phyloP scores from a whole-genome alignment of 2,113 vertebrate genomes.

The Prietella phreatophila region DNA sequence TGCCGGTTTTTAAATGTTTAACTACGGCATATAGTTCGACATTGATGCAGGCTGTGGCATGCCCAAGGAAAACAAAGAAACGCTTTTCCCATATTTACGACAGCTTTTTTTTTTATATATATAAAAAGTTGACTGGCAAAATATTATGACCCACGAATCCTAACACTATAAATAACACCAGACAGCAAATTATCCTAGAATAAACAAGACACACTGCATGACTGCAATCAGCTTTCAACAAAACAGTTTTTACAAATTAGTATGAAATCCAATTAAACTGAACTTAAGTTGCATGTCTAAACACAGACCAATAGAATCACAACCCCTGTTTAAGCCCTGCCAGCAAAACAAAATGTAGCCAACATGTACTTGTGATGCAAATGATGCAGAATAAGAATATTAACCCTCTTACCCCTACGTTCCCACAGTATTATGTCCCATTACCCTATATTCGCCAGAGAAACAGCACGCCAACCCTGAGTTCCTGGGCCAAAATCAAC shows the following conservation, averaged over 20 bases:
- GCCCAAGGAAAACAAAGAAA: neutral
- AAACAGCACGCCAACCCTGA: too few relatives aligned
- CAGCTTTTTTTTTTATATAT: neutral
- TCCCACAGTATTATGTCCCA: too few relatives aligned
- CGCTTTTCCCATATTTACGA: neutral
- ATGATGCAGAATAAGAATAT: neutral
- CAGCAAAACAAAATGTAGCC: neutral
- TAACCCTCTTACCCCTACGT: too few relatives aligned
- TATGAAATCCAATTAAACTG: neutral
- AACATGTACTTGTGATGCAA: neutral
- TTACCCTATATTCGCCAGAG: too few relatives aligned
- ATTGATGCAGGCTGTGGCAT: neutral
- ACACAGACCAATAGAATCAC: neutral
- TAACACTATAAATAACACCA: neutral
- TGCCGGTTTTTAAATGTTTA: neutral
- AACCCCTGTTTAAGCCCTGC: neutral
- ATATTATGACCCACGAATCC: neutral
- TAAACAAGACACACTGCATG: neutral
- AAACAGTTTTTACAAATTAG: neutral
- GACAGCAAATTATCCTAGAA: neutral
- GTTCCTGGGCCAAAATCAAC: too few relatives aligned
- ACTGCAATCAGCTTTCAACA: neutral
- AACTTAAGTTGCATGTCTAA: neutral
- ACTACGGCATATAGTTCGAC: neutral
- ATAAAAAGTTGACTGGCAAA: neutral